These are phyloP conservation scores for Andrena haemorrhoa DNA, from an alignment of 2,888 invertebrate species.

Conservation along the genomic window DNA sequence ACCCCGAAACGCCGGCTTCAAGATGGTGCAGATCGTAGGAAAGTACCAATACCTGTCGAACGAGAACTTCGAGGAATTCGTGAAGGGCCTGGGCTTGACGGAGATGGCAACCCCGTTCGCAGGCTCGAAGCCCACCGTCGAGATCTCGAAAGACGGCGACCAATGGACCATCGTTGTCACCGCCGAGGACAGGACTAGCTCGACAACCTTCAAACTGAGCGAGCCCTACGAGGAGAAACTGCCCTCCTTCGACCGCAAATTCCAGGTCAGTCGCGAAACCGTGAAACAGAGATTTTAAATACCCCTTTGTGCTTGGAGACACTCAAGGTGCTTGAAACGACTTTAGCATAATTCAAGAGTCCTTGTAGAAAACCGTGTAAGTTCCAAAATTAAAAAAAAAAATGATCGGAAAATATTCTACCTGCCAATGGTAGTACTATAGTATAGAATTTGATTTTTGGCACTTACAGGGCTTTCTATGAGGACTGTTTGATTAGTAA, in stretches of 20 bases:
- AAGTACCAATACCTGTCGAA: slow-evolving; percentile 80
- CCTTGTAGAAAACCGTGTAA: no score
- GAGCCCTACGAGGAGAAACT: slow-evolving; percentile 82
- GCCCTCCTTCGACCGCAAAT: slow-evolving; percentile 77
- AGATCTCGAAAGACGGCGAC: slow-evolving; percentile 76
- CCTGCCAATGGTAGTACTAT: no score
- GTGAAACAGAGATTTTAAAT: background rate
- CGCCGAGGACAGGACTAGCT: slow-evolving; percentile 77
- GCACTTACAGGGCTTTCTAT: no score
- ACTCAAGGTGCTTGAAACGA: no score
- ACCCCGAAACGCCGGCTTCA: background rate
- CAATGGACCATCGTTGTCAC: slow-evolving; percentile 79
- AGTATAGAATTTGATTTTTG: no score
- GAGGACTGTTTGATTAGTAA: background rate
- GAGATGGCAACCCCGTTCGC: slow-evolving; percentile 75
- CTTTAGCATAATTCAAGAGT: no score
- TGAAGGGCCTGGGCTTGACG: slow-evolving; percentile 76
- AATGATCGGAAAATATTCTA: no score
- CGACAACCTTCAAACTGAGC: slow-evolving; percentile 80
- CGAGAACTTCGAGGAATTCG: slow-evolving; percentile 82
- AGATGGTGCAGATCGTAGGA: slow-evolving; percentile 82
- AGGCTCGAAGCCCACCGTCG: slow-evolving; percentile 79
- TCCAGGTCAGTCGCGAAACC: slow-evolving; percentile 77
- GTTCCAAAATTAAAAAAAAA: no score
- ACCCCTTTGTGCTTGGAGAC: no score